phyloP scores from a whole-genome alignment of 2,797 vertebrate species.

The Centropyge bicolor region DNA sequence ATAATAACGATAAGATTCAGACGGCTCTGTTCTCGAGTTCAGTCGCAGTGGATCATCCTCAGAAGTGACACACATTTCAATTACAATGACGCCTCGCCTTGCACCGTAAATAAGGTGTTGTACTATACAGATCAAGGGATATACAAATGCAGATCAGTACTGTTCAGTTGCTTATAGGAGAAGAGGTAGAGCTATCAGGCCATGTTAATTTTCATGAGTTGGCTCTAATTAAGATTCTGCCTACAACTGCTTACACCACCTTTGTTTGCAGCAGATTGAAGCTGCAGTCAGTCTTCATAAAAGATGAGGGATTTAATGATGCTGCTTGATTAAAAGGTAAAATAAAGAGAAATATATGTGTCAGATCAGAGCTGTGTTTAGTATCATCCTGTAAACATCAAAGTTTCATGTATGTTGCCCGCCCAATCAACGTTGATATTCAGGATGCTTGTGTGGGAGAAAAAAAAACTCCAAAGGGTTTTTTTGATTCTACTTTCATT shows the following conservation, averaged over 20 bases:
- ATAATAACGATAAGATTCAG: slow-evolving; percentile 52
- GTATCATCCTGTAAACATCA: neutral
- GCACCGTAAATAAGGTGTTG: neutral
- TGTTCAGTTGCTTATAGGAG: neutral
- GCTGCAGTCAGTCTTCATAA: slow-evolving; percentile 1
- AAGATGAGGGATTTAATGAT: neutral
- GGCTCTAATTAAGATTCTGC: neutral
- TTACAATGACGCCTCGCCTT: slow-evolving; percentile 8
- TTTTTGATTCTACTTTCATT: slow-evolving; percentile 8
- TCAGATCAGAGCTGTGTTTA: neutral
- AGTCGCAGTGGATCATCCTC: slow-evolving; percentile 30
- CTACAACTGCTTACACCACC: neutral
- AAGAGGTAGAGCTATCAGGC: neutral
- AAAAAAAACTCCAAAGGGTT: neutral
- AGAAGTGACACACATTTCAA: slow-evolving; percentile 44
- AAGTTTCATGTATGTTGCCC: neutral
- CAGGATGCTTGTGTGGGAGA: slow-evolving; percentile 12
- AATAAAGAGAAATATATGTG: neutral
- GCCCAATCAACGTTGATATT: slow-evolving; percentile 19
- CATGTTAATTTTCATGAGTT: neutral
- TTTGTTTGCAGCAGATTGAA: neutral
- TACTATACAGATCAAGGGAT: neutral
- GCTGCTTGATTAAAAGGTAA: neutral
- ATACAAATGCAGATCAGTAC: neutral
- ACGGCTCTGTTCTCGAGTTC: slow-evolving; percentile 21